These are phyloP conservation scores for Diuraphis noxia DNA, from an alignment of 1,140 invertebrate species.

Conservation along the genomic window DNA sequence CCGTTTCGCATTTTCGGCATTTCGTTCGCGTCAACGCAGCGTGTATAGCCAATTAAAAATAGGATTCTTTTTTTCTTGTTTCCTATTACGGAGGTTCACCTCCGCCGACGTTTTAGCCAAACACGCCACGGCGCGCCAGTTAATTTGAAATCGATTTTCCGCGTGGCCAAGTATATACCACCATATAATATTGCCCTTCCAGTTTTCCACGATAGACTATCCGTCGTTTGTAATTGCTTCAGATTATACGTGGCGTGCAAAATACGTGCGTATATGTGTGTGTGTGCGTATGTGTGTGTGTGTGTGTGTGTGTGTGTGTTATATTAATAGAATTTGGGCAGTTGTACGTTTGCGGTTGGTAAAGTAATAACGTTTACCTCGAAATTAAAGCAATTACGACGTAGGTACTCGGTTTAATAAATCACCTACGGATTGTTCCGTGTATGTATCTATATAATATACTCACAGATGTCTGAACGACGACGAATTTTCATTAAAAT, in stretches of 20 bases:
- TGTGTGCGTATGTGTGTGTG: background rate
- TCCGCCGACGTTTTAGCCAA: background rate
- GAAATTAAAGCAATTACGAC: background rate
- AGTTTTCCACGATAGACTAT: background rate
- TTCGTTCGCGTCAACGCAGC: background rate
- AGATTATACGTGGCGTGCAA: background rate
- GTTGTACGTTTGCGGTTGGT: background rate
- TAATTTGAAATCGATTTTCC: slow-evolving; percentile 25
- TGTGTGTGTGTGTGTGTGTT: background rate
- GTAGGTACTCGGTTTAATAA: background rate
- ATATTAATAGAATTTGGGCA: background rate
- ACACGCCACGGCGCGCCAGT: background rate
- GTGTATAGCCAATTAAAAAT: background rate
- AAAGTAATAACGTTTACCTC: background rate
- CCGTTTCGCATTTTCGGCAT: background rate
- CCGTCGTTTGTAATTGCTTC: slow-evolving; percentile 10
- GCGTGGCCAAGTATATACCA: background rate
- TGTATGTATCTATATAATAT: background rate
- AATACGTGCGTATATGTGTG: background rate
- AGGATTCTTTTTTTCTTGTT: background rate
- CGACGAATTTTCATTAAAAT: background rate
- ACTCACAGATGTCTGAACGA: background rate
- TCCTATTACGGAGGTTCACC: background rate
- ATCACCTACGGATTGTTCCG: background rate
- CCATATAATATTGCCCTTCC: background rate